Base-by-base conservation (phyloP, 2,888 invertebrate species). In the Eucriotettix oculatus region DNA sequence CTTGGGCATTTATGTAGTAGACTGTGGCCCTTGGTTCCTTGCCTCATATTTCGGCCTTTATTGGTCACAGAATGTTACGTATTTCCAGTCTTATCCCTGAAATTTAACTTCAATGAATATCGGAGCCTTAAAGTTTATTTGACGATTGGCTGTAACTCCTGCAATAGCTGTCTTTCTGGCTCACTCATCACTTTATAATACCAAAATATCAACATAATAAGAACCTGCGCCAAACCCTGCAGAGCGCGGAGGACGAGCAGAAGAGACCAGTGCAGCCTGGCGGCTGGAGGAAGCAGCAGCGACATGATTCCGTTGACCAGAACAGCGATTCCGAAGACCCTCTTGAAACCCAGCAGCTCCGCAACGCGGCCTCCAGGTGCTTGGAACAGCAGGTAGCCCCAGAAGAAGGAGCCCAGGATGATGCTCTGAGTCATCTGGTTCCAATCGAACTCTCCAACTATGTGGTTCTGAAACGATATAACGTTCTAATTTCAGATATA, bases 221-320 rank as follows among this genome's bases (percentile, higher is more conserved):
- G 11, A 56, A 75, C 75, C 72, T 76, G 75, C 43, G 74, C 72
- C 1, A 76, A 63, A 0, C 77, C 77, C 65, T 75, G 74, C 10
- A 74, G 55, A 14, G 75, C 68, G 17, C 77, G 65, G 16, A 74
- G 65, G 44, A 68, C 67, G 43, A 76, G 68, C 9, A 76, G 68
- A 5, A 71, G 64, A 16, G 68, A 68, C 61, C 68, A 68, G 55
- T 71, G 71, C 60, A 69, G 61, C 5, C 69, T 64, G 7, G 75
- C 74, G 42, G 71, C 71, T 11, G 71, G 61, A 9, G 76, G 76
- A 3, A 75, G 72, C 12, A 75, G 58, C 14, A 76, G 62, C 1
- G 73, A 72, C 44, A 75, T 66, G 7, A 74, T 48, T 12, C 73
- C 74, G 11, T 74, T 73, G 42, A 69, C 63, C 14, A 74, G 64